phyloP scores from a whole-genome alignment of 2,113 vertebrate genomes.

The Cacatua alba region DNA sequence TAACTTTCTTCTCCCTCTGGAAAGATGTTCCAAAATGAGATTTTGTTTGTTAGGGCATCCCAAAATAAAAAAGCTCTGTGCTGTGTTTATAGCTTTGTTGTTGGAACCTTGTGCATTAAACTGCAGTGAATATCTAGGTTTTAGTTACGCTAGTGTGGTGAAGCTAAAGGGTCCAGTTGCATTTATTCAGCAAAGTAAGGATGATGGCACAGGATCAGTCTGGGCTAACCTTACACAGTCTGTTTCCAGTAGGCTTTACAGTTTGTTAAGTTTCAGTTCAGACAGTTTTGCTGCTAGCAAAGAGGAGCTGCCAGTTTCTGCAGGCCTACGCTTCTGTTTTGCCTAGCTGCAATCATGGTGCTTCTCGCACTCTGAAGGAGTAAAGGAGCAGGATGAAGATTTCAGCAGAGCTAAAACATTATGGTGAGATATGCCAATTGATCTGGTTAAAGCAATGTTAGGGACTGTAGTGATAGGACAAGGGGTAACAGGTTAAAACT shows the following conservation, averaged over 20 bases:
- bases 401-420: background rate
- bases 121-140: background rate
- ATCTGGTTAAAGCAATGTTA: background rate
- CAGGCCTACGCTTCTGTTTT: background rate
- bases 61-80: background rate
- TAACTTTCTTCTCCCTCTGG: background rate
- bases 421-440: fast-evolving
- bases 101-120: background rate
- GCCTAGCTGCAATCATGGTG: background rate
- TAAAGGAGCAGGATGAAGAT: background rate
- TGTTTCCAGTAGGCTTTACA: background rate
- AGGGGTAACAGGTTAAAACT: too few species aligned
- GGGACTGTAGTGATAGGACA: too few species aligned
- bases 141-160: background rate
- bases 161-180: background rate
- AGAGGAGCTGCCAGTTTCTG: background rate
- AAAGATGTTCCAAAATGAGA: background rate
- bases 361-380: fast-evolving
- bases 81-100: background rate
- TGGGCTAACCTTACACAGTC: background rate
- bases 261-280: background rate
- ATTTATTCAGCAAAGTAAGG: background rate
- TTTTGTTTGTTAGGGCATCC: background rate
- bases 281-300: background rate
- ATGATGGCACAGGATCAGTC: background rate